These are phyloP conservation scores for Asarcornis scutulata DNA, from an alignment of 2,113 vertebrate species.

Conservation along the genomic window DNA sequence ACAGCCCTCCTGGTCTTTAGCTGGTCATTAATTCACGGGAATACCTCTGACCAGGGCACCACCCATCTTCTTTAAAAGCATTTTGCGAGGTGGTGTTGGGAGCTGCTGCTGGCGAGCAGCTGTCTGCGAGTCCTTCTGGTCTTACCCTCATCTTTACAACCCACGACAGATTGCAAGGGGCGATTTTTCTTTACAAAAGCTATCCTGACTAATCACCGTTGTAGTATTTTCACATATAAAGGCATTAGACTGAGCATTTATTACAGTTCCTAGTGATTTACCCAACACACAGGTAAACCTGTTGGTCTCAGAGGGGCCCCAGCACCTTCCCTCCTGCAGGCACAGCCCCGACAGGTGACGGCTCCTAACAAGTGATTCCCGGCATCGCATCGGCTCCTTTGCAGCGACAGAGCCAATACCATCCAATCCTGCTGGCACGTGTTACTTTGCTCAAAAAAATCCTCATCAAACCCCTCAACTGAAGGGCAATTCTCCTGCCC, in stretches of 20 bases:
- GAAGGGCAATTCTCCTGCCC: not conserved
- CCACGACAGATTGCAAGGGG: not conserved
- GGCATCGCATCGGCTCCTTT: not conserved
- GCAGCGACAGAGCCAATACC: not conserved
- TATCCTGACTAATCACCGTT: not conserved
- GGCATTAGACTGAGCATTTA: not conserved
- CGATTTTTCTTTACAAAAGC: not conserved
- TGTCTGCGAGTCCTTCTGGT: not conserved
- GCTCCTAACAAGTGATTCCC: not conserved
- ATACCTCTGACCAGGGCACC: not conserved
- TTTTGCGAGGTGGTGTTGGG: fast-evolving
- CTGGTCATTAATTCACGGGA: not conserved
- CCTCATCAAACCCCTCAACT: not conserved
- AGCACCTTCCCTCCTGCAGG: not conserved
- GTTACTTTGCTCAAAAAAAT: not conserved
- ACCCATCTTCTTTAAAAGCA: not conserved
- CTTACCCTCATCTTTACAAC: not conserved
- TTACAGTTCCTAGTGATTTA: not conserved
- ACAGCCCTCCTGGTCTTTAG: not conserved
- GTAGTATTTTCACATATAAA: not conserved
- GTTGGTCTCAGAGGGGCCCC: not conserved
- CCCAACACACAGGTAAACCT: not conserved
- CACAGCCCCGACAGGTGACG: fast-evolving
- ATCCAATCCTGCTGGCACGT: not conserved
- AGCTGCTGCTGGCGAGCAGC: no score